Percentiles rank a stretch among this genome's conserved stretches.
These are phyloP conservation scores for Camponotus floridanus DNA, from an alignment of 1,140 invertebrate genomes.

Conservation along the genomic window DNA sequence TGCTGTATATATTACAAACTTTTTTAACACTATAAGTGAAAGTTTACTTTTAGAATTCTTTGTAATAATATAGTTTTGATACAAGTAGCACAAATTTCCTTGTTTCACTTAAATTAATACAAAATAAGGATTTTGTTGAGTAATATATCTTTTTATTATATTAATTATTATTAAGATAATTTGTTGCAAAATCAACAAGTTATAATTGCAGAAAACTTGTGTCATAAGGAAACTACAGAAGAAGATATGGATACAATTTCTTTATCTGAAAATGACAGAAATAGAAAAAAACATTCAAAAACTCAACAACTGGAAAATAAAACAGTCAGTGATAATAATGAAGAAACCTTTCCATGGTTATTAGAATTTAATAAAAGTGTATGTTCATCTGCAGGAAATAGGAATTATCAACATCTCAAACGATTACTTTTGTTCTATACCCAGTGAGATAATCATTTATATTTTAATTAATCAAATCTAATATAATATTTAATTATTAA, in stretches of 20 bases:
- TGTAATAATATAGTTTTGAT: constrained; percentile 60
- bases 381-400: constrained; percentile 71
- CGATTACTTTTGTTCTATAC: constrained; percentile 75
- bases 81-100: constrained; percentile 73
- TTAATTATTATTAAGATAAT: constrained; percentile 18
- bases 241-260: constrained; percentile 43
- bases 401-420: constrained; percentile 72
- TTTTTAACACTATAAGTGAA: neutral
- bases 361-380: constrained; percentile 73
- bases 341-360: constrained; percentile 77
- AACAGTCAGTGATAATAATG: constrained; percentile 19
- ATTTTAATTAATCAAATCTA: neutral
- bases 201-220: constrained; percentile 52
- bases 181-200: neutral
- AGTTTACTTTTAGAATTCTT: neutral
- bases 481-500: constrained; percentile 17
- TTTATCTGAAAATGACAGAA: neutral
- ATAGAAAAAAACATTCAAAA: constrained; percentile 15
- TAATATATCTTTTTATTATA: constrained; percentile 33
- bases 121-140: constrained; percentile 25
- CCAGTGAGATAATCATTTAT: constrained; percentile 68
- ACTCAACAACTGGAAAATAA: constrained; percentile 13
- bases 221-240: constrained; percentile 18
- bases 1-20: too few relatives aligned
- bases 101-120: constrained; percentile 13